Evolutionary conservation across 2,113 vertebrate genomes (phyloP), one percentile per base, ranked within the genome.

Genomic region (Hypanus sabinus): DNA sequence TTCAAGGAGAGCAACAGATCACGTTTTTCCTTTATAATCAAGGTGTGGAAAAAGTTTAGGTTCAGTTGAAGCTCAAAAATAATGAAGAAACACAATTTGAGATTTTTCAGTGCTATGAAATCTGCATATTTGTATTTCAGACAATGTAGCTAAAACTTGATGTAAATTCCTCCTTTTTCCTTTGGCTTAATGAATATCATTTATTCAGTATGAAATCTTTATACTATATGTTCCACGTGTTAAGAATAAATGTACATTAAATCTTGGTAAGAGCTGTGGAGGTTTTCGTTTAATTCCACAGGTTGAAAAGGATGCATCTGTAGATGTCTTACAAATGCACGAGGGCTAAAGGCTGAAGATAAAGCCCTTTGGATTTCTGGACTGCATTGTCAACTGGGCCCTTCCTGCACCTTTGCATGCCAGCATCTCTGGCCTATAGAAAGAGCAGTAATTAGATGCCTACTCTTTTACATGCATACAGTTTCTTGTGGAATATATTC

Each of bases 121-220:
- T 99, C 98, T 99, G 98, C 98, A 99, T 99, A 99, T 99, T 99
- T 99, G 98, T 99, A 99, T 99, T 99, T 99, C 98, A 98, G 97
- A 98, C 98, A 97, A 99, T 99, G 98, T 99, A 99, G 98, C 98
- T 99, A 98, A 98, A 98, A 98, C 97, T 98, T 98, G 98, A 98
- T 99, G 98, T 99, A 99, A 99, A 99, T 99, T 99, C 98, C 98
- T 98, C 97, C 97, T 97, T 98, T 98, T 97, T 98, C 97, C 97
- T 99, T 99, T 99, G 98, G 98, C 98, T 99, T 98, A 99, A 99
- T 99, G 98, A 99, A 99, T 99, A 99, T 99, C 99, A 99, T 99
- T 99, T 99, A 99, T 99, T 99, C 99, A 99, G 98, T 99, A 99
- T 99, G 98, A 99, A 99, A 99, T 99, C 99, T 99, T 99, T 99